Base-by-base conservation (phyloP, 2,888 invertebrate genomes). In the Orthosia incerta region DNA sequence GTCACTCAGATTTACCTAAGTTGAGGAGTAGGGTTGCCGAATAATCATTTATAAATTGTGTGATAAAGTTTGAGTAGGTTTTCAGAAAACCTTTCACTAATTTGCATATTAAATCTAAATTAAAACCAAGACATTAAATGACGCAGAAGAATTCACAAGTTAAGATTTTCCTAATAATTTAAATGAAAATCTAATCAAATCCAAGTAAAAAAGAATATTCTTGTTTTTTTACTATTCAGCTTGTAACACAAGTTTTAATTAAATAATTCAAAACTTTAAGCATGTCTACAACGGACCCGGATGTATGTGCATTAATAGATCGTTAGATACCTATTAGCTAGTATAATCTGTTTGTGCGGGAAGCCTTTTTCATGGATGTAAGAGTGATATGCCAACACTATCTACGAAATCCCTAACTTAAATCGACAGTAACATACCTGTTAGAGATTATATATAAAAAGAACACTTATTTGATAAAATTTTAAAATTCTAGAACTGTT, bases 381-480 rank as follows among this genome's bases (percentile, higher is more conserved):
- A 26, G 4, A 48, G 12, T 12, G 56, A 61, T 61, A 71, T 45
- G 16, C 15, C 23, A 20, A 46, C 16, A 50, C 15, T 48, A 60
- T 74, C 70, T 64, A 57, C 12, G 4, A 55, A 31, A 50, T 45
- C 7, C 23, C 16, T 12, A 45, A 20, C n/a, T 67, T 46, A 65
- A 72, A 61, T 39, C 26, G 68, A 71, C n/a, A 63, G 48, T 18
- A 64, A 69, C 81, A 75, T 82, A 79, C 79, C 79, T 79, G 56
- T 46, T 50, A 56, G 13, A 60, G 48, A 60, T 46, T 23, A 45
- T 61, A 87, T 89, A 91, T 89, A 86, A 89, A 93, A 93, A 90
- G 91, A 92, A 90, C 94, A 92, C 92, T 94, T 89, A 87, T 89
- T 92, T 91, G 94, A 60, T 13, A 48, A 93, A 93, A 94, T 88